A percentile compares a stretch with the other conserved stretches of the same genome.
Evolutionary conservation across 23 tunicate genomes (phyloP).

Genomic region (Aplidium turbinatum): DNA sequence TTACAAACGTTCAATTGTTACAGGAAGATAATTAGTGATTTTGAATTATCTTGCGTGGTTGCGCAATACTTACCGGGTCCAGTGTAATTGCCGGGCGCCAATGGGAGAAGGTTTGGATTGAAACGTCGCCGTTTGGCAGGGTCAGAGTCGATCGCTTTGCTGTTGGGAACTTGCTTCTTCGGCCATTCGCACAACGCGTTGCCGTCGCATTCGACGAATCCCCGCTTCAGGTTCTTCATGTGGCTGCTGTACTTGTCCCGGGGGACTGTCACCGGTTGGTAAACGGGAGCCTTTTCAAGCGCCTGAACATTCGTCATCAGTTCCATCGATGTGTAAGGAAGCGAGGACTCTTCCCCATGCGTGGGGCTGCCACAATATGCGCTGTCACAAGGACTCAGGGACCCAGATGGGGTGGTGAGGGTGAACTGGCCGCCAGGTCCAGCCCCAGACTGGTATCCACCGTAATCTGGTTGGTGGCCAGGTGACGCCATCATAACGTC

Average conservation of each 20-base stretch:
- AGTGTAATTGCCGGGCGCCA: too few species aligned
- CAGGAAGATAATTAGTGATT: too few species aligned
- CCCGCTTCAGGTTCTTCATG: conserved; percentile 35
- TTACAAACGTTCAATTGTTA: too few species aligned
- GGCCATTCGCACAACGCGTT: too few species aligned
- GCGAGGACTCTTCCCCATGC: not conserved
- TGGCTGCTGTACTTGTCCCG: conserved; percentile 27
- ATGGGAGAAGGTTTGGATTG: too few species aligned
- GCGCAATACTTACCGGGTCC: too few species aligned
- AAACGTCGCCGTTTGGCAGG: too few species aligned
- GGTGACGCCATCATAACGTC: too few species aligned
- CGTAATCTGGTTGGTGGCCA: not conserved
- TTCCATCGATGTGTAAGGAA: not conserved
- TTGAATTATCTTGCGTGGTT: too few species aligned
- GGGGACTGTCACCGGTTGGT: conserved; percentile 29
- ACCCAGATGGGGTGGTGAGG: conserved; percentile 17
- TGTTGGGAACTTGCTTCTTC: too few species aligned
- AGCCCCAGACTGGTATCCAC: not conserved
- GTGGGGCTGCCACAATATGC: conserved; percentile 53
- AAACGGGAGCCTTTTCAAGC: not conserved
- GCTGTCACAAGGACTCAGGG: conserved; percentile 63
- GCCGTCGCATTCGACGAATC: conserved; percentile 3
- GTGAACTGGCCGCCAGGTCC: too few species aligned
- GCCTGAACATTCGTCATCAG: not conserved
- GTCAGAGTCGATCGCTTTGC: too few species aligned